Evolutionary conservation across 2,113 vertebrate genomes (phyloP), one percentile per base, ranked within the genome.

Genomic region (Psephotus haematonotus): DNA sequence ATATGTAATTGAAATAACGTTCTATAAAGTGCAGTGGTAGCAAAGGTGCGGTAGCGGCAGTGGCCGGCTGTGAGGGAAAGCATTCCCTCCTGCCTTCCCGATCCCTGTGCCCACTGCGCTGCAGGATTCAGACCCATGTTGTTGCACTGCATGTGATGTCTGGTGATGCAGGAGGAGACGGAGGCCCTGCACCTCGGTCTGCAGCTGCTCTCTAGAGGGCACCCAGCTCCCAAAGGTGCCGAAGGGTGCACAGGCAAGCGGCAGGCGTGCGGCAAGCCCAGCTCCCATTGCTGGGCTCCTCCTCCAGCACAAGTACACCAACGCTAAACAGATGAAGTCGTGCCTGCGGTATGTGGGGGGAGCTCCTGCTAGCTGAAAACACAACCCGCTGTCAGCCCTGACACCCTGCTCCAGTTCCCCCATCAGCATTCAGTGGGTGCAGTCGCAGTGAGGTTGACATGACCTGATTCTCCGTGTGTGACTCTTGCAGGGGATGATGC

Each of bases 391-490:
- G 1, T 17, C 41, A 17, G 70, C 71, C 13, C 74, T 2, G n/a
- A 13, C 28, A 17, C 0, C 17, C 14, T 2, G 23, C 79, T 37
- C 29, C 75, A 11, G 63, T 52, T 7, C 18, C 1, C 57, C 41
- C 39, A 3, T 46, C 29, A 5, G 5, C 4, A 4, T 17, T 33
- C 6, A 4, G 3, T 2, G 52, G 13, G 29, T 9, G 33, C 65
- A 2, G 8, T 5, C 2, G 3, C 0, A 8, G 69, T 0, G 33
- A 39, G 53, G 46, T 1, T 17, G 75, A 2, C 11, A 1, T 4
- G n/a, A 16, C 7, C 63, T 4, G 17, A 7, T 5, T 20, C n/a
- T 5, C 10, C 1, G 7, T 5, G 37, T 4, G 57, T 22, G 57
- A 23, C 53, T 13, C 1, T 1, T 1, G 62, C 55, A 16, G 64